phyloP scores from a whole-genome alignment of 1,140 invertebrate species.

The Hyles vespertilio region DNA sequence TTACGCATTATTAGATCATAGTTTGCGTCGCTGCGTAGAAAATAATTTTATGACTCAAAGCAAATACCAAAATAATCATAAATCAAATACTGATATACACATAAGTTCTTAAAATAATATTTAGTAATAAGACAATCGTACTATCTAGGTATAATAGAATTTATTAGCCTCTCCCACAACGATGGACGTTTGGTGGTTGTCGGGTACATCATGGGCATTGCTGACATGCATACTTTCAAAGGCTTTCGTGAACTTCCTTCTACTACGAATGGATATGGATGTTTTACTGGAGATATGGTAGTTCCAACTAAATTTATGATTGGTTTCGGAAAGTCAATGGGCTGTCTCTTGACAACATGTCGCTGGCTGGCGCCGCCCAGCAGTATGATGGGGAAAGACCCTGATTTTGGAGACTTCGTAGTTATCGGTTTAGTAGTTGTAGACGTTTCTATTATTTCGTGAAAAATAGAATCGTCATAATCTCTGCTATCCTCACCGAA shows the following conservation, averaged over 20 bases:
- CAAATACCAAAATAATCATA: too few relatives aligned
- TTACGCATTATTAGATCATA: too few relatives aligned
- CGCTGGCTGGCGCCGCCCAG: constrained; percentile 48
- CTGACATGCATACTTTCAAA: constrained; percentile 46
- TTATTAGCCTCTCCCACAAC: constrained; percentile 46
- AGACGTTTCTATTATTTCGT: constrained; percentile 55
- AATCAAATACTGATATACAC: too few relatives aligned
- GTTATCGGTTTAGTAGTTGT: constrained; percentile 28
- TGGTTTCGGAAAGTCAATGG: constrained; percentile 35
- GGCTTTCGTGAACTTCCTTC: constrained; percentile 34
- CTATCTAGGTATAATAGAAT: constrained; percentile 45
- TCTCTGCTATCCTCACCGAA: constrained; percentile 44
- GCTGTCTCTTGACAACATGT: constrained; percentile 35
- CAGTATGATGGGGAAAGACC: constrained; percentile 42
- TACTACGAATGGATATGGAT: constrained; percentile 53
- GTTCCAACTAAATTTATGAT: constrained; percentile 50
- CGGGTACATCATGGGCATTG: constrained; percentile 31
- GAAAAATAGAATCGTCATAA: constrained; percentile 62
- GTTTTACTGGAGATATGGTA: constrained; percentile 46
- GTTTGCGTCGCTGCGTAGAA: too few relatives aligned
- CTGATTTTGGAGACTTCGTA: constrained; percentile 18
- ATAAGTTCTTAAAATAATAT: background rate
- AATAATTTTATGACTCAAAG: too few relatives aligned
- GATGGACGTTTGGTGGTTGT: constrained; percentile 34
- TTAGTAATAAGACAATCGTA: constrained; percentile 4